Base-by-base conservation (phyloP, 2,888 invertebrate species). In the Watsonalla cultraria region DNA sequence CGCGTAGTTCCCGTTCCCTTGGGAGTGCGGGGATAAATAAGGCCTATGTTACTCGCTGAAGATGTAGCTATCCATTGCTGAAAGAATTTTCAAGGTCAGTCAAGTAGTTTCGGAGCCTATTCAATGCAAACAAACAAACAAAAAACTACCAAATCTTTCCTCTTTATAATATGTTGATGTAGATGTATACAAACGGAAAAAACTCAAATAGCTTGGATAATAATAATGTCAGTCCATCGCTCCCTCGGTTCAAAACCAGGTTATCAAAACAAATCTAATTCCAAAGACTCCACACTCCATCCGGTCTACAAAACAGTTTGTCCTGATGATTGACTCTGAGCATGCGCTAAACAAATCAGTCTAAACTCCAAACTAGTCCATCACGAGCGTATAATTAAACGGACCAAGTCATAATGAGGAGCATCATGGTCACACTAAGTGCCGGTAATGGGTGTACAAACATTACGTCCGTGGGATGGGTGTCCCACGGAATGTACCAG, bases 341-440 rank as follows among this genome's bases (percentile, higher is more conserved):
- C 61, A 60, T 47, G 62, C 35, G 60, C 68, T 65, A 68, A 72
- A 72, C 68, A 66, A 66, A 74, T 68, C 63, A 60, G 53, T 57
- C 59, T 65, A 68, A 72, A 1, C 24, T 72, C 70, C 73, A 80
- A 83, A 84, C 76, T 77, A 70, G 78, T 65, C 68, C 72, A 79
- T 83, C 84, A 84, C 84, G 84, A 82, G 62, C 72, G 59, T 67
- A 72, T 82, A 81, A 83, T 80, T 76, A 82, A 75, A 76, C 67
- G 69, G 72, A 67, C 75, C 72, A 70, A 68, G 76, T 75, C 67
- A 67, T 80, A 80, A 80, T 72, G 74, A 78, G 57, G 67, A 64
- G 61, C 80, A 80, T 80, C 78, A 80, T 79, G 74, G 65, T 56
- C 54, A 55, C 59, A 72, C 81, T 82, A 82, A 82, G 72, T 74